Evolutionary conservation across 2,113 vertebrate species (phyloP), one percentile per base, ranked within the genome.

Genomic region (Mohoua ochrocephala): DNA sequence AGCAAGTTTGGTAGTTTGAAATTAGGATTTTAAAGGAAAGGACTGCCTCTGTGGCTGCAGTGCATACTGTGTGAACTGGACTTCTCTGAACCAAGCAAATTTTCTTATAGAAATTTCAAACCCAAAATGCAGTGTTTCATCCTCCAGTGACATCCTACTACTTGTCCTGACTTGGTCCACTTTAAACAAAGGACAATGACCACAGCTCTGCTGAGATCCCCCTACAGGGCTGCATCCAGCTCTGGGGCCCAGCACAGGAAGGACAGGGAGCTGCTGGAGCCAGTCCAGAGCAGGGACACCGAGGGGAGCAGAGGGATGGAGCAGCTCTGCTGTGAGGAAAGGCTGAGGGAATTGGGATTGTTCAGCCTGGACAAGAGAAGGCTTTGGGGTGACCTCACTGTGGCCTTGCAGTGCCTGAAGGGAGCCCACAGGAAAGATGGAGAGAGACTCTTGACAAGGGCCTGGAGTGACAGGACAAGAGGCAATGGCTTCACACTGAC

Each of bases 401-500:
- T 60, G 63, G 9, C 45, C 39, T 52, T 33, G 0, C 37, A 37
- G 45, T 35, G 21, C 37, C 53, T 59, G 44, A 22, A 52, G 71
- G 26, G 33, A 50, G 2, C 37, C 18, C 15, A 18, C 14, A 52
- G 35, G 33, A 17, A 37, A 60, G 26, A 59, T 59, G 61, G 45
- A 52, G 63, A 68, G 53, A 60, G 39, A 78, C 33, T 53, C 65
- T 16, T 39, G 19, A 1, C 39, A 53, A 24, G 19, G 64, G 19
- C 23, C 39, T 54, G n/a, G 19, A 54, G n/a, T 28, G 41, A 47
- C 39, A 61, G 84, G n/a, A 70, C 13, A 54, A 39, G n/a, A 19
- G 14, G 10, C 0, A 70, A 41, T 70, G 84, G n/a, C 19, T n/a
- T 11, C 20, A 20, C 1, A 35, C 2, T 63, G 56, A 14, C 23